Evolutionary conservation across 2,888 invertebrate genomes (phyloP).

Genomic region (Perithous albicinctus): DNA sequence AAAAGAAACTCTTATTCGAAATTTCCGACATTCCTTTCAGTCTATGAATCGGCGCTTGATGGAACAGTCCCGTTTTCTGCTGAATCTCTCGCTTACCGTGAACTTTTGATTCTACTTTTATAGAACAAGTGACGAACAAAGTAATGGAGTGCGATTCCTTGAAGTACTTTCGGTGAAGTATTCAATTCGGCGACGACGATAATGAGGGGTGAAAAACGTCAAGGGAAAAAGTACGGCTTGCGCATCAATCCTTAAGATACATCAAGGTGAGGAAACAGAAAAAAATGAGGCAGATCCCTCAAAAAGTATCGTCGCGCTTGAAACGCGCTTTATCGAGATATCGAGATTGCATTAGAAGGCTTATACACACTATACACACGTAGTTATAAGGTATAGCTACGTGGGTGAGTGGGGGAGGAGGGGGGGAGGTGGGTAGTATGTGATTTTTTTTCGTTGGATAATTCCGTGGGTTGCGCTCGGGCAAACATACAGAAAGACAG

Average conservation of each 20-base stretch:
- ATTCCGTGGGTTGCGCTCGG: conserved; percentile 59
- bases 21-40: not conserved
- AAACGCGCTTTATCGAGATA: conserved; percentile 55
- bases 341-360: conserved; percentile 50
- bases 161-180: not conserved
- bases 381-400: conserved; percentile 43
- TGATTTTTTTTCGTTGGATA: conserved; percentile 30
- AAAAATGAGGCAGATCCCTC: conserved; percentile 48
- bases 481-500: conserved; percentile 60
- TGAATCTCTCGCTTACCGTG: conserved; percentile 24
- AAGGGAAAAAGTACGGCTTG: not conserved
- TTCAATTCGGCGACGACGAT: not conserved
- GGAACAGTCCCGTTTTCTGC: conserved; percentile 8
- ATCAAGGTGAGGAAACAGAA: not conserved
- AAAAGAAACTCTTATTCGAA: not conserved
- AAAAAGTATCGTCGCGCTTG: conserved; percentile 65
- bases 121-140: not conserved
- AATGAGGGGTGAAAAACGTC: conserved; percentile 1
- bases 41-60: conserved; percentile 8
- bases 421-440: not conserved
- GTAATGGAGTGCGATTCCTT: not conserved
- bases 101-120: not conserved
- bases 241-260: conserved; percentile 7
- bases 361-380: conserved; percentile 58
- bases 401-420: conserved; percentile 25